These are phyloP conservation scores for Aplodontia rufa DNA, from an alignment of 2,113 vertebrate genomes.

Conservation along the genomic window DNA sequence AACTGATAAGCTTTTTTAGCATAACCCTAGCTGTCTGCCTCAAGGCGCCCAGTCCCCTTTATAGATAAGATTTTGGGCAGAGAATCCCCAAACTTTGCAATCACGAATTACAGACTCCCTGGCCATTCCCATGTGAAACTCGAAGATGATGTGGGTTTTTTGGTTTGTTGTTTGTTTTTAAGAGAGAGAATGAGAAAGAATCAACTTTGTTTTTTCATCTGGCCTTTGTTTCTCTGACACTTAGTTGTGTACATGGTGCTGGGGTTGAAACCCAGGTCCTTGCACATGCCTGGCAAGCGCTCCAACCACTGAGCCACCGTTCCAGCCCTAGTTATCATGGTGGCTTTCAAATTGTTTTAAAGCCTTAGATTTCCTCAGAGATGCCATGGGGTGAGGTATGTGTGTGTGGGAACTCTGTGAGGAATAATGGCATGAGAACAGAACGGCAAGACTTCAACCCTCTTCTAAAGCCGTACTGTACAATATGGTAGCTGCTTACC, in stretches of 20 bases:
- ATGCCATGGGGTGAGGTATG: background rate
- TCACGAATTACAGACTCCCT: background rate
- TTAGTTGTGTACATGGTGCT: no score
- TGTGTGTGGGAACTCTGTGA: no score
- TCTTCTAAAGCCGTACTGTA: background rate
- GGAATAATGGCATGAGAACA: background rate
- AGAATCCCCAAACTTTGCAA: background rate
- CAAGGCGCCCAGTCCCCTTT: background rate
- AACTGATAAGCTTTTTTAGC: background rate
- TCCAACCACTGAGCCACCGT: no score
- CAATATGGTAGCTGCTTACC: background rate
- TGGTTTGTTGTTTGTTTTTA: no score
- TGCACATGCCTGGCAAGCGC: no score
- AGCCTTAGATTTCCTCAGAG: background rate
- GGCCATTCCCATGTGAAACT: background rate
- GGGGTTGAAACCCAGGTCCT: no score
- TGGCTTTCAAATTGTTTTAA: background rate
- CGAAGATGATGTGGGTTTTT: background rate
- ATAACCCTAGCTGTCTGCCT: background rate
- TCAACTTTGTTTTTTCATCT: no score
- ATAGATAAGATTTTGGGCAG: background rate
- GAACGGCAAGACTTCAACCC: background rate
- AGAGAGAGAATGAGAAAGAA: no score
- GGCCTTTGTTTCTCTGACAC: no score
- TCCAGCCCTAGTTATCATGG: no score